Percentiles rank a stretch among this genome's conserved stretches.
phyloP scores from a whole-genome alignment of 2,888 invertebrate species.

The Chymomyza caudatula region DNA sequence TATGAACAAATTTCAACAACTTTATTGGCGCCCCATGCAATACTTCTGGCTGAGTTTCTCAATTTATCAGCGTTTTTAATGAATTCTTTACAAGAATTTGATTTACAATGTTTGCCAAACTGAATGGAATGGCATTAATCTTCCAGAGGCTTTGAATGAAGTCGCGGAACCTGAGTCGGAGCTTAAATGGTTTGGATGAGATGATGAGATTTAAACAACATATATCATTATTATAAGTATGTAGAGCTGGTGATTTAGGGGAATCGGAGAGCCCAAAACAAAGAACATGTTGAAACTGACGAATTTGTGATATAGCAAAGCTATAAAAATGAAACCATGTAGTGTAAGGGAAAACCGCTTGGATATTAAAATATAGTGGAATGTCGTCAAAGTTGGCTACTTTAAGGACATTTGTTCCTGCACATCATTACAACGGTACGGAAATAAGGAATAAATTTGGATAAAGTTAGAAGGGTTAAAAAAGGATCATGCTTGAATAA shows the following conservation, averaged over 20 bases:
- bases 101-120: slow-evolving; percentile 49
- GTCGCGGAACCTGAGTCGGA: no score
- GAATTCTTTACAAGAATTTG: slow-evolving; percentile 20
- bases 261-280: background rate
- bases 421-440: no score
- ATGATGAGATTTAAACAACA: background rate
- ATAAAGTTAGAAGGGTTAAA: no score
- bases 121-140: slow-evolving; percentile 33
- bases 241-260: background rate
- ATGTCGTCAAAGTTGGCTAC: no score
- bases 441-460: no score
- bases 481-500: no score
- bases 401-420: no score
- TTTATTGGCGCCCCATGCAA: slow-evolving; percentile 38
- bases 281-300: no score
- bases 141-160: background rate
- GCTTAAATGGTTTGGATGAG: background rate
- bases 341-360: no score
- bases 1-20: slow-evolving; percentile 56
- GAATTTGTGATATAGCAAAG: no score
- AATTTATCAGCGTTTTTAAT: slow-evolving; percentile 31
- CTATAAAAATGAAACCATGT: no score
- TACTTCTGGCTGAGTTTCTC: background rate
- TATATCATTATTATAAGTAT: background rate
- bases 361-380: no score